These are phyloP conservation scores for Amphiduros pacificus DNA, from an alignment of 2,888 invertebrate genomes.

Conservation along the genomic window DNA sequence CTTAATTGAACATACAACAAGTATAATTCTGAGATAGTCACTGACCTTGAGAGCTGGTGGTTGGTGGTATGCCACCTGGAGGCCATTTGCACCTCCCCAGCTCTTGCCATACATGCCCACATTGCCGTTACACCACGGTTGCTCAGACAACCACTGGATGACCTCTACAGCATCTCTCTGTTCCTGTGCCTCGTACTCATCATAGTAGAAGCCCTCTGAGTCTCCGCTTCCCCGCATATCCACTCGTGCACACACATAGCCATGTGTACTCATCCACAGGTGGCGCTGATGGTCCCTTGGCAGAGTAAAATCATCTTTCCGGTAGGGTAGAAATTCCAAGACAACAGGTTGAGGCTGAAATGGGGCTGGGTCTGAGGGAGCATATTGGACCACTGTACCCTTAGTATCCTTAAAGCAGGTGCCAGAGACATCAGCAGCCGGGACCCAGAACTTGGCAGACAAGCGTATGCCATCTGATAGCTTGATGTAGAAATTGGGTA, in stretches of 20 bases:
- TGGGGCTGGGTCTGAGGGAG: too few relatives aligned
- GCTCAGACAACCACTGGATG: conserved; percentile 28
- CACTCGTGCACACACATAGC: conserved; percentile 24
- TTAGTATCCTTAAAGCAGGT: too few relatives aligned
- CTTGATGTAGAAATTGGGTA: conserved; percentile 16
- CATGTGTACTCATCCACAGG: conserved; percentile 20
- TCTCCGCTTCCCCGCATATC: conserved; percentile 33
- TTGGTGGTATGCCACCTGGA: conserved; percentile 29
- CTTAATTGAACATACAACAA: too few relatives aligned
- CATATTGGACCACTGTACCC: too few relatives aligned
- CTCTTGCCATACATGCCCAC: conserved; percentile 31
- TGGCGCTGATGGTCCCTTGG: conserved; percentile 24
- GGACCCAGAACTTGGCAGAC: conserved; percentile 18
- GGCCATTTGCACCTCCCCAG: conserved; percentile 35
- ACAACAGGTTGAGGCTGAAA: conserved; percentile 16
- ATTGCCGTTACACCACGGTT: conserved; percentile 28
- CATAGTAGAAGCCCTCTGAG: conserved; percentile 29
- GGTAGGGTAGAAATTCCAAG: conserved; percentile 33
- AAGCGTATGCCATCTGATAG: conserved; percentile 15
- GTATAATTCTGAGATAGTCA: too few relatives aligned
- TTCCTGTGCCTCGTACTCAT: conserved; percentile 32
- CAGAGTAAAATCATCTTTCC: conserved; percentile 29
- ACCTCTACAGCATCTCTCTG: conserved; percentile 26
- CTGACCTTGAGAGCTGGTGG: conserved; percentile 26
- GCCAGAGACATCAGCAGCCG: too few relatives aligned